A percentile compares a stretch with the other conserved stretches of the same genome.
Evolutionary conservation across 2,113 vertebrate genomes (phyloP).

Genomic region (Nanorana parkeri): DNA sequence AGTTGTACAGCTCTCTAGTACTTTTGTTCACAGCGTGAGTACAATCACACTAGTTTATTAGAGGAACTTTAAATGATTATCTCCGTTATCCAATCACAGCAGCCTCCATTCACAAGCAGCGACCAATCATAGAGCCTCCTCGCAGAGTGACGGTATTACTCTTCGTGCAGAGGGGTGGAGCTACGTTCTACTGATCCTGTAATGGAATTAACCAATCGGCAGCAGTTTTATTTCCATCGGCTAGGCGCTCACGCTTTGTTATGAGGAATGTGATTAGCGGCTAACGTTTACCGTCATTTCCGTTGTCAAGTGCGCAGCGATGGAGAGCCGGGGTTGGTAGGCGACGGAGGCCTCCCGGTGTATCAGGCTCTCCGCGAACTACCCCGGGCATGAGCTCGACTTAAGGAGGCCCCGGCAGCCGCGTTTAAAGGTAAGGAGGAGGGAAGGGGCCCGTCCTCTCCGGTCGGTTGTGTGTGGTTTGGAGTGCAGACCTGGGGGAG

Average conservation of each 20-base stretch:
- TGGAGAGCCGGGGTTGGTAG: conserved; percentile 46
- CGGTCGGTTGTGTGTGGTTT: background rate
- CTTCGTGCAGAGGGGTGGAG: background rate
- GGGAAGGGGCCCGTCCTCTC: too few relatives aligned
- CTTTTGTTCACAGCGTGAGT: too few relatives aligned
- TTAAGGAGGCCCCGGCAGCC: background rate
- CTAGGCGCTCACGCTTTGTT: background rate
- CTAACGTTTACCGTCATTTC: conserved; percentile 33
- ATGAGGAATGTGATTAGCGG: background rate
- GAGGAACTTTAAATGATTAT: conserved; percentile 11
- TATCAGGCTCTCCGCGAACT: background rate
- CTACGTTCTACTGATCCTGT: background rate
- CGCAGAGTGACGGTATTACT: conserved; percentile 1
- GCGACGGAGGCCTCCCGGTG: conserved; percentile 37
- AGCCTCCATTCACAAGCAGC: conserved; percentile 24
- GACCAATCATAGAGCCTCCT: conserved; percentile 13
- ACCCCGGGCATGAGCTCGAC: conserved; percentile 17
- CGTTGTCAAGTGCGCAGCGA: conserved; percentile 56
- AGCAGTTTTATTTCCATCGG: background rate
- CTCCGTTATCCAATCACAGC: conserved; percentile 42
- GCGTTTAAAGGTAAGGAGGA: conserved; percentile 7
- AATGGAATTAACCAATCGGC: background rate
- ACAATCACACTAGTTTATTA: background rate
- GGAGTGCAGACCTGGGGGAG: background rate
- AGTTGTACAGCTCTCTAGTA: background rate